A percentile compares a stretch with the other conserved stretches of the same genome.
phyloP scores from a whole-genome alignment of 2,888 invertebrate genomes.

The Melinaea menophilus region DNA sequence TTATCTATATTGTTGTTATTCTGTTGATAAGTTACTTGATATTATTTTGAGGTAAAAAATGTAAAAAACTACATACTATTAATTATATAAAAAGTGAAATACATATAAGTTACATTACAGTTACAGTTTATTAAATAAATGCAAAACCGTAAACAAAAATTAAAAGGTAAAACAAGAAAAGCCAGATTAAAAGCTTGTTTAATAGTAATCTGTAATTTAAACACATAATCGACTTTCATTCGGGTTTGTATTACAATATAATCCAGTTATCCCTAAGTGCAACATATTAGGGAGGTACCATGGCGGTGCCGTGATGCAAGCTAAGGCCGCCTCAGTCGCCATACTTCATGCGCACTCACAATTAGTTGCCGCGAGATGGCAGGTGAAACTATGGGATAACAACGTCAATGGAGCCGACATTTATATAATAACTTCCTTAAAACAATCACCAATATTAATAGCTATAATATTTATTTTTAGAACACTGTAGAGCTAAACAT shows the following conservation, averaged over 20 bases:
- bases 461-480: too few relatives aligned
- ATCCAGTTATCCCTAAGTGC: conserved; percentile 40
- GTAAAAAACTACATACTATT: too few relatives aligned
- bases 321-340: conserved; percentile 76
- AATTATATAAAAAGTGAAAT: conserved; percentile 29
- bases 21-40: too few relatives aligned
- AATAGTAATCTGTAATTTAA: too few relatives aligned
- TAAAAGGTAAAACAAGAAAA: too few relatives aligned
- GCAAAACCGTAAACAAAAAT: neutral
- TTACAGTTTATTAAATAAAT: neutral
- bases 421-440: neutral
- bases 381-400: conserved; percentile 68
- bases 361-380: conserved; percentile 76
- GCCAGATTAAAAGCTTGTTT: too few relatives aligned
- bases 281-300: conserved; percentile 60
- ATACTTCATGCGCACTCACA: conserved; percentile 78
- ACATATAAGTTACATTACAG: conserved; percentile 25
- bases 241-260: too few relatives aligned
- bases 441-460: too few relatives aligned
- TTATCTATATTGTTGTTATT: too few relatives aligned
- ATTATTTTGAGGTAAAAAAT: too few relatives aligned
- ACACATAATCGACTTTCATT: too few relatives aligned
- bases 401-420: conserved; percentile 34
- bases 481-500: too few relatives aligned
- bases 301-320: conserved; percentile 74